Percentiles rank a stretch among this genome's conserved stretches.
Evolutionary conservation across 2,888 invertebrate genomes (phyloP).

Genomic region (Vanessa cardui): DNA sequence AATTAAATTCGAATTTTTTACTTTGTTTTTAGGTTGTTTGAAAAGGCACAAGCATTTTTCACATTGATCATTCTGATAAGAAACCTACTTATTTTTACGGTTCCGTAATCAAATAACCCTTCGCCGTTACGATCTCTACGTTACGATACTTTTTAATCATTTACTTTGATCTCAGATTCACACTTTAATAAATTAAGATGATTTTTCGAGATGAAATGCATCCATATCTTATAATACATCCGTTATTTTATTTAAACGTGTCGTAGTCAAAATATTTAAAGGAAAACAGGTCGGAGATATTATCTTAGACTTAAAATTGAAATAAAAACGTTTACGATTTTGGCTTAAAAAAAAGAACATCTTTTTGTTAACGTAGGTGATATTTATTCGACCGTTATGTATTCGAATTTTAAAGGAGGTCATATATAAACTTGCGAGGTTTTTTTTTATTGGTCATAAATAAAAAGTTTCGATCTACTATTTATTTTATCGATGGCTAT

Average conservation of each 20-base stretch:
- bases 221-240: no score
- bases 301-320: neutral
- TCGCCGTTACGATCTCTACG: neutral
- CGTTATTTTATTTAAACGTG: neutral
- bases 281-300: neutral
- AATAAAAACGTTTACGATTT: neutral
- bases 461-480: neutral
- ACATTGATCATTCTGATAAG: no score
- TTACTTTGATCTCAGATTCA: neutral
- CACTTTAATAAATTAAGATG: slow-evolving; percentile 6
- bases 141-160: neutral
- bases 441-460: neutral
- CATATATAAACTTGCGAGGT: neutral
- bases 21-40: no score
- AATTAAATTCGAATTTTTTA: no score
- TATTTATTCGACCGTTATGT: neutral
- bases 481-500: neutral
- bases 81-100: neutral
- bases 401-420: neutral
- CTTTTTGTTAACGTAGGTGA: no score
- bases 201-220: neutral
- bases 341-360: no score
- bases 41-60: no score
- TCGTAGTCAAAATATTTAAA: neutral
- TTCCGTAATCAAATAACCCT: neutral